A percentile compares a stretch with the other conserved stretches of the same genome.
Evolutionary conservation across 2,888 invertebrate genomes (phyloP).

Genomic region (Entomobrya multifasciata): DNA sequence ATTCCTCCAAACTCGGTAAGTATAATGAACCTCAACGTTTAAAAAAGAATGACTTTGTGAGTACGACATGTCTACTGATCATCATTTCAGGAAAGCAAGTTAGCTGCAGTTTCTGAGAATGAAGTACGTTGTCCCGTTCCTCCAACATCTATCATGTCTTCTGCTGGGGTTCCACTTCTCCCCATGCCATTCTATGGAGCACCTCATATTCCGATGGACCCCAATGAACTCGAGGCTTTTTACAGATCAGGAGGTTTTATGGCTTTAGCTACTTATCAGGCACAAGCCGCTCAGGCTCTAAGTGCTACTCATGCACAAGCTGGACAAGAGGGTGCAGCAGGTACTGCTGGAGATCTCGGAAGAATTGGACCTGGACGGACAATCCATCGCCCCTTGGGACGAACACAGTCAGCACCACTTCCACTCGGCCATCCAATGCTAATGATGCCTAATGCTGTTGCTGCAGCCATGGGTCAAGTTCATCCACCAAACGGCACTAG

Average conservation of each 20-base stretch:
- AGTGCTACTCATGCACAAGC: constrained; percentile 74
- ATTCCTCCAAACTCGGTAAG: constrained; percentile 81
- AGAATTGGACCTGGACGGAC: constrained; percentile 73
- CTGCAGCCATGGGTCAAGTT: constrained; percentile 72
- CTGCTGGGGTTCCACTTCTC: constrained; percentile 82
- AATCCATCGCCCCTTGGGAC: constrained; percentile 89
- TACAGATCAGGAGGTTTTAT: constrained; percentile 81
- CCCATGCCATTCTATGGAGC: constrained; percentile 87
- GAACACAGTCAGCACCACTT: constrained; percentile 96
- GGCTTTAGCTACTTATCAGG: constrained; percentile 77
- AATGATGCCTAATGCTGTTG: constrained; percentile 75
- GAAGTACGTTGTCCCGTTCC: constrained; percentile 88
- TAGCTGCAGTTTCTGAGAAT: constrained; percentile 88
- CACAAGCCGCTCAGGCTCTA: constrained; percentile 80
- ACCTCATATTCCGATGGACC: constrained; percentile 81
- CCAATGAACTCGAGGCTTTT: constrained; percentile 80
- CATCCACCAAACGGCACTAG: constrained; percentile 81
- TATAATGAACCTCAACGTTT: background rate
- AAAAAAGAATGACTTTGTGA: too few species aligned
- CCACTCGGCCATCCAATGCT: constrained; percentile 94
- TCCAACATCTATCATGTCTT: constrained; percentile 82
- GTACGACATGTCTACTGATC: background rate
- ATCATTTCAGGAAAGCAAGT: constrained; percentile 82
- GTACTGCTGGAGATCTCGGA: constrained; percentile 59
- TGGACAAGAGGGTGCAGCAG: constrained; percentile 63